phyloP scores from a whole-genome alignment of 2,797 vertebrate species.

The Petrocephalus sullivani region DNA sequence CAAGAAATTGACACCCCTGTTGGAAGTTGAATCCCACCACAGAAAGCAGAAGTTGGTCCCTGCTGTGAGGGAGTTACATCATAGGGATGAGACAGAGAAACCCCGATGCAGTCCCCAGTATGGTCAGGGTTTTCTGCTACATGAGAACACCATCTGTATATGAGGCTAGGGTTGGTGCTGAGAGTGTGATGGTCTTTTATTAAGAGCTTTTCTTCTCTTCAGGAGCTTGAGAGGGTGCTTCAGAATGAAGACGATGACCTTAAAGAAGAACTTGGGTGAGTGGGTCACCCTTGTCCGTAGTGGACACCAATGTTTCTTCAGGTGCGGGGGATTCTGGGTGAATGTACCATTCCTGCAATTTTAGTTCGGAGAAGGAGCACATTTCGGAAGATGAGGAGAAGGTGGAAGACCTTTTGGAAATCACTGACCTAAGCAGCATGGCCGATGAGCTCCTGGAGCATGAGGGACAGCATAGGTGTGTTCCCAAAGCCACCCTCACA shows the following conservation, averaged over 20 bases:
- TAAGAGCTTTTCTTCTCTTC: conserved; percentile 31
- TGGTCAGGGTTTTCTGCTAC: not conserved
- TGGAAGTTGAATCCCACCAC: not conserved
- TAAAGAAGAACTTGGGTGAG: conserved; percentile 82
- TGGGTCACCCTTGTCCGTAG: not conserved
- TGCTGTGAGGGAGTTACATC: not conserved
- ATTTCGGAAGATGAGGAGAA: conserved; percentile 69
- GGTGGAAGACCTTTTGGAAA: conserved; percentile 88
- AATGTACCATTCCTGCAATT: not conserved
- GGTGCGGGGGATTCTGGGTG: not conserved
- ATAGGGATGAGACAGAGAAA: not conserved
- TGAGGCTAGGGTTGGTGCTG: not conserved
- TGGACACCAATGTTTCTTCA: not conserved
- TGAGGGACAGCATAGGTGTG: conserved; percentile 90
- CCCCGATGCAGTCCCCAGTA: not conserved
- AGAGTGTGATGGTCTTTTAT: not conserved
- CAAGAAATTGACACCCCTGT: too few species aligned
- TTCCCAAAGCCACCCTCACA: not conserved
- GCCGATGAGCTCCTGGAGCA: conserved; percentile 90
- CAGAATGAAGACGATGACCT: conserved; percentile 76
- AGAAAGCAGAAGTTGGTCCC: not conserved
- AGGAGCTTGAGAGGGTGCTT: conserved; percentile 83
- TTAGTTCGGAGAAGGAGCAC: conserved; percentile 80
- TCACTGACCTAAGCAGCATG: conserved; percentile 91
- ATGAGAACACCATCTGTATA: not conserved